Base-by-base conservation (phyloP, 2,888 invertebrate species). In the Caenorhabditis virilis region DNA sequence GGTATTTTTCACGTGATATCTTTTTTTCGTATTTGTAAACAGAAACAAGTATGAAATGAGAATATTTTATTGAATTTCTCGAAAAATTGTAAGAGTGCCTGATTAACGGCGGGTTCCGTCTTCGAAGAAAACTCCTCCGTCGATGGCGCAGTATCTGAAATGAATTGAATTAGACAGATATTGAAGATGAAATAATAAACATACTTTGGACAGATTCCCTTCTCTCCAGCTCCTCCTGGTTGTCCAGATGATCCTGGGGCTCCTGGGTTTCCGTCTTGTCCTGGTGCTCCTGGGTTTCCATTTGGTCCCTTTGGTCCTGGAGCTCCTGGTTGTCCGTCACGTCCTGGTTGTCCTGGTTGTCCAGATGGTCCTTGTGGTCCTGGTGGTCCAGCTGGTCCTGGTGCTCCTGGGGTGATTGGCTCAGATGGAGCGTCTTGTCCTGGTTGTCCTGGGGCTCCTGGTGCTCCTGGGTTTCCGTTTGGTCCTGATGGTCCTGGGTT, bases 401-500 rank as follows among this genome's bases (percentile, higher is more conserved):
- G 69, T 38, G 63, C 64, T 56, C 69, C 69, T 50, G 69, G 69
- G 20, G 51, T 48, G 41, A 69, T 63, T 49, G 69, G 69, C 58
- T 69, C 69, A 18, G 60, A 61, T 45, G 43, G 55, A 22, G 64
- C 69, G 43, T 63, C 63, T 26, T 56, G 51, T 61, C 69, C 69
- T 42, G 69, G 69, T 39, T 57, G 55, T 69, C 69, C 69, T 43
- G 57, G 68, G 43, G 70, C 72, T 57, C 74, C 74, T 27, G 74
- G 74, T 11, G 69, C 60, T 64, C 77, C 73, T 36, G 74, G 77
- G 59, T 73, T 68, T 60, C 75, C 74, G 46, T 65, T 64, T 36
- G 69, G 69, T 61, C 76, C 76, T 20, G 69, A 55, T 43, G 74
- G 71, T 66, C 76, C 76, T 64, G 73, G 71, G 52, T 52, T 47